phyloP scores from a whole-genome alignment of 2,888 invertebrate genomes.

The Drosophila niveifrons region DNA sequence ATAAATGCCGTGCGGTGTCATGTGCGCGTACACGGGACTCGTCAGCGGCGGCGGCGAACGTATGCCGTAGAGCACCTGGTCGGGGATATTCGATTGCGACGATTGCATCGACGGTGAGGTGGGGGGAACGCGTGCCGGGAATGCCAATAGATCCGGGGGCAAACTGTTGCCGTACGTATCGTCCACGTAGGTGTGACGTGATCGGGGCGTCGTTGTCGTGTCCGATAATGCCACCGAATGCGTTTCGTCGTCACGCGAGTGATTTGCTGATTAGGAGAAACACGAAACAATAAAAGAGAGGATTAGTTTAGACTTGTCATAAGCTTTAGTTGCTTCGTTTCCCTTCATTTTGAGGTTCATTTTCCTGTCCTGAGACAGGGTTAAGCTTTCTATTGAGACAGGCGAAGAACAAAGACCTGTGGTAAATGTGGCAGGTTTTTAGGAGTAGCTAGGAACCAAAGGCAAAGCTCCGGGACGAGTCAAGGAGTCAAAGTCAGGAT shows the following conservation, averaged over 20 bases:
- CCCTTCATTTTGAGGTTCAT: no score
- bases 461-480: no score
- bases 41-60: slow-evolving; percentile 86
- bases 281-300: not conserved
- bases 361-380: no score
- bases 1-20: slow-evolving; percentile 86
- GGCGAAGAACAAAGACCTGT: no score
- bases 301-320: not conserved
- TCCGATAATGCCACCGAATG: slow-evolving; percentile 89
- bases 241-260: slow-evolving; percentile 88
- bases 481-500: no score
- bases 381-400: no score
- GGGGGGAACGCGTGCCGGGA: slow-evolving; percentile 90
- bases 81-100: slow-evolving; percentile 90
- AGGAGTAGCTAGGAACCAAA: no score
- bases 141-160: slow-evolving; percentile 93
- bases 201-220: slow-evolving; percentile 86
- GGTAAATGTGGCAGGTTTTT: no score
- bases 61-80: slow-evolving; percentile 84
- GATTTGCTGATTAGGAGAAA: slow-evolving; percentile 85
- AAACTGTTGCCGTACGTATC: slow-evolving; percentile 88
- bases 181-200: slow-evolving; percentile 85
- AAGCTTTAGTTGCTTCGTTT: not conserved
- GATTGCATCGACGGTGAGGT: slow-evolving; percentile 91
- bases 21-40: slow-evolving; percentile 88